Evolutionary conservation across 2,888 invertebrate genomes (phyloP).

Genomic region (Stenotaenia linearis): DNA sequence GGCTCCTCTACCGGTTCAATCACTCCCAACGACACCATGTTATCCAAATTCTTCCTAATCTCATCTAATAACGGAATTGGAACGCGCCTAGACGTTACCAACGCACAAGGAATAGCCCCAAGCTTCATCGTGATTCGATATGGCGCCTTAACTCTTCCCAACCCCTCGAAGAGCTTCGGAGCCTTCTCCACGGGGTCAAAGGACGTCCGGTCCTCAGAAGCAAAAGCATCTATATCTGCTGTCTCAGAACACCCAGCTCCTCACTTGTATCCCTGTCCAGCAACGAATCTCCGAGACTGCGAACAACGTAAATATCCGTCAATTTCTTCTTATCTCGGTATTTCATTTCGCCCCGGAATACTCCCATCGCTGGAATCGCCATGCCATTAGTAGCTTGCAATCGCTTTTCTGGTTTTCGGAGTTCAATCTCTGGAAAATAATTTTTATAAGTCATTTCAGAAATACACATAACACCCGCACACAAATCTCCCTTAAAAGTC

Average conservation of each 20-base stretch:
- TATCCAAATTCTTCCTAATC: constrained; percentile 42
- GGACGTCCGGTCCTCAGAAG: too few species aligned
- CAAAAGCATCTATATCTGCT: too few species aligned
- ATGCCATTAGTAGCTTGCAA: neutral
- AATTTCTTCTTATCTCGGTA: neutral
- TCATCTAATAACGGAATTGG: constrained; percentile 42
- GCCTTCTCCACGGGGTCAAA: neutral
- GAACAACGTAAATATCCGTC: neutral
- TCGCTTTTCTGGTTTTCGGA: neutral
- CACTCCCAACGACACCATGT: constrained; percentile 40
- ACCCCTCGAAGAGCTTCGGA: neutral
- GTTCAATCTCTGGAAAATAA: neutral
- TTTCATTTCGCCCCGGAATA: neutral
- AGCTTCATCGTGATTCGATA: constrained; percentile 40
- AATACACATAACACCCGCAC: too few species aligned
- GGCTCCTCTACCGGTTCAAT: constrained; percentile 41
- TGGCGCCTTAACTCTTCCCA: neutral
- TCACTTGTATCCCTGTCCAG: neutral
- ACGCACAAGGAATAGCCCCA: constrained; percentile 40
- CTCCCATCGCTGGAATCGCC: neutral
- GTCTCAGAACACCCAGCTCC: neutral
- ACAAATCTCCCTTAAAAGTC: too few species aligned
- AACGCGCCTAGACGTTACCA: constrained; percentile 42
- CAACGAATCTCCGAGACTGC: neutral
- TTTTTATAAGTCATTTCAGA: neutral